Conservation (phyloP, 2,797 vertebrate species). For the Aviceda cuculoides region DNA sequence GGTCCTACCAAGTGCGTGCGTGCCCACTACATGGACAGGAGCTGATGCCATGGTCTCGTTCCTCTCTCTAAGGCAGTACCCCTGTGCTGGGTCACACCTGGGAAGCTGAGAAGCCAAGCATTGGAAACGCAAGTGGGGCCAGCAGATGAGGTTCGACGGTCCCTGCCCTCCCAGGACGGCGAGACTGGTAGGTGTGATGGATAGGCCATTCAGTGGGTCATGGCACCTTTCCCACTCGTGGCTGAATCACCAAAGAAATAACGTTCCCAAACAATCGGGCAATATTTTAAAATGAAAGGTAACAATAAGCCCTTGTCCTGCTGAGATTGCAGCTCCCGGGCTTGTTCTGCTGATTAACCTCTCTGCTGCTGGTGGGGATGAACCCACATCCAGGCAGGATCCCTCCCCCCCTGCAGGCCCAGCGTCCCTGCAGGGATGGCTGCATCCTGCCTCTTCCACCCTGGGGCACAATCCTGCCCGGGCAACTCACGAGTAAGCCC, state of each 20-base stretch:
- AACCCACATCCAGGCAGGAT: background rate
- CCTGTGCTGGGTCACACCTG: background rate
- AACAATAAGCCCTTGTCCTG: background rate
- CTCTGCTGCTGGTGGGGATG: background rate
- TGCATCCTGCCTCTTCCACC: background rate
- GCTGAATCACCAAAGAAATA: background rate
- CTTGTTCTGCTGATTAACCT: background rate
- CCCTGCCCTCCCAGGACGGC: background rate
- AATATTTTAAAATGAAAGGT: conserved; percentile 28
- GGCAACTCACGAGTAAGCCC: background rate
- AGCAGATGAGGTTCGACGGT: background rate
- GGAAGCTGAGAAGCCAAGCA: background rate
- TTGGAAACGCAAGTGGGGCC: background rate
- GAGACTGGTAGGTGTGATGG: background rate
- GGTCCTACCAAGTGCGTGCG: background rate
- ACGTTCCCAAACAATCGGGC: background rate
- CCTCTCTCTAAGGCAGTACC: background rate
- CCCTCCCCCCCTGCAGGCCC: background rate
- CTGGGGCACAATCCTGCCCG: rapidly evolving
- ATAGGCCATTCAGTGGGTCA: background rate
- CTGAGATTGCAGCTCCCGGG: background rate
- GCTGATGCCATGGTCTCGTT: background rate
- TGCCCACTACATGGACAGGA: background rate
- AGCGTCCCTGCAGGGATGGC: background rate
- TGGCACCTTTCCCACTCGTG: background rate